Evolutionary conservation across 2,888 invertebrate species (phyloP), one percentile per base, ranked within the genome.

Genomic region (Aspidiotus destructor): DNA sequence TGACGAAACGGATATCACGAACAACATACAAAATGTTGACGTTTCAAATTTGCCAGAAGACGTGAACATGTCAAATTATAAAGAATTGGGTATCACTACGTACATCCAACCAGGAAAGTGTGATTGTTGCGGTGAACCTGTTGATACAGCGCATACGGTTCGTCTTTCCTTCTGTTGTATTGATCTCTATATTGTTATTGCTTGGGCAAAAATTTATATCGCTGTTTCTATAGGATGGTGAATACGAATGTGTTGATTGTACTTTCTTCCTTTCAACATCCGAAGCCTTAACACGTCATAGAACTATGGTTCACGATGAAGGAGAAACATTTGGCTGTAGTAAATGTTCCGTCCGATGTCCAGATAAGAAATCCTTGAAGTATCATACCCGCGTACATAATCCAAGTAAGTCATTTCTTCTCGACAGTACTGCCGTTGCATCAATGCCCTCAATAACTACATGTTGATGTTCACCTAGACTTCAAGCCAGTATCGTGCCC

Each of bases 201-300:
- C 11, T 17, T 44, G 7, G 6, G 40, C 42, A 1, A 9, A 60
- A 1, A 60, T 60, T 65, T 67, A 70, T 54, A 70, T 48, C 11
- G 41, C 13, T 67, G 55, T 67, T 13, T 28, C 62, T 55, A 75
- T 71, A 81, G 81, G 76, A 76, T n/a, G 84, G 84, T 8, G 78
- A 81, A 62, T 80, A 78, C 73, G 78, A 80, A 71, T 85, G 85
- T 74, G 74, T 76, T 0, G 76, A 84, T 72, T 92, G 92, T 74
- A 81, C 83, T 11, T 87, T 89, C 75, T 83, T 85, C 6, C 92
- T 90, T 75, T 84, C 85, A 74, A 83, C 86, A 48, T 81, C 84
- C 75, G 80, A 82, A 41, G 86, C 84, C 72, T 81, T 85, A 71
- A 81, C 83, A 60, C 80, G 84, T 8, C 91, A 92, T 76, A 77